Conservation (phyloP, 1,140 invertebrate species). For the Drosophila takahashii region DNA sequence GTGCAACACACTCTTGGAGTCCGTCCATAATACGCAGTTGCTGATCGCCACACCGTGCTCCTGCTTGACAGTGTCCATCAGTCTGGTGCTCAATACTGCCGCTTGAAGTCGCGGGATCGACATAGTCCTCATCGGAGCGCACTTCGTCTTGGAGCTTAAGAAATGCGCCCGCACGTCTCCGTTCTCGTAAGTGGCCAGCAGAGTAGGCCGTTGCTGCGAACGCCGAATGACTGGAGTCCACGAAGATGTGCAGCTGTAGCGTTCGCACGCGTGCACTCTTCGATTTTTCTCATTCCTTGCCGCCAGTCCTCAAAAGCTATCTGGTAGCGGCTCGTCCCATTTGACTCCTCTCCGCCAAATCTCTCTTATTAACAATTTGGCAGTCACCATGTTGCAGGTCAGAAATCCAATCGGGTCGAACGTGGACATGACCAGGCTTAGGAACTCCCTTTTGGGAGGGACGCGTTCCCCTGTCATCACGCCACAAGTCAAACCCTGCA, state of each 20-base stretch:
- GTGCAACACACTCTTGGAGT: slow-evolving; percentile 20
- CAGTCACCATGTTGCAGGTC: neutral
- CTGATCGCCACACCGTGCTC: slow-evolving; percentile 2
- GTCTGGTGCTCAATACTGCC: slow-evolving; percentile 71
- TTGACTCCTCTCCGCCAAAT: neutral
- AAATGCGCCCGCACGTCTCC: neutral
- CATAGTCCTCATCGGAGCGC: slow-evolving; percentile 72
- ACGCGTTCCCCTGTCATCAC: too few species aligned
- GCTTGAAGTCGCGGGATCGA: slow-evolving; percentile 84
- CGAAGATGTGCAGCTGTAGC: neutral
- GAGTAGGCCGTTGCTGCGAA: neutral
- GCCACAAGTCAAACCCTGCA: slow-evolving; percentile 6
- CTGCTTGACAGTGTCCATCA: slow-evolving; percentile 38
- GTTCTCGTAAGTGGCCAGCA: neutral
- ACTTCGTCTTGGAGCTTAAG: slow-evolving; percentile 64
- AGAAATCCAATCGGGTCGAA: too few species aligned
- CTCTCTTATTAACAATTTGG: neutral
- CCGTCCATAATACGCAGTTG: slow-evolving; percentile 4
- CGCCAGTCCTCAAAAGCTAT: neutral
- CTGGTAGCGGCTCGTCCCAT: neutral
- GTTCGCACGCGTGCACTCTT: neutral
- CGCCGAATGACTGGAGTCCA: neutral
- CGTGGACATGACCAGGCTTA: too few species aligned
- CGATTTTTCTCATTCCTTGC: neutral
- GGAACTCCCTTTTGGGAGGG: too few species aligned